Percentiles rank a stretch among this genome's conserved stretches.
Evolutionary conservation across 2,113 vertebrate genomes (phyloP).

Genomic region (Numida meleagris): DNA sequence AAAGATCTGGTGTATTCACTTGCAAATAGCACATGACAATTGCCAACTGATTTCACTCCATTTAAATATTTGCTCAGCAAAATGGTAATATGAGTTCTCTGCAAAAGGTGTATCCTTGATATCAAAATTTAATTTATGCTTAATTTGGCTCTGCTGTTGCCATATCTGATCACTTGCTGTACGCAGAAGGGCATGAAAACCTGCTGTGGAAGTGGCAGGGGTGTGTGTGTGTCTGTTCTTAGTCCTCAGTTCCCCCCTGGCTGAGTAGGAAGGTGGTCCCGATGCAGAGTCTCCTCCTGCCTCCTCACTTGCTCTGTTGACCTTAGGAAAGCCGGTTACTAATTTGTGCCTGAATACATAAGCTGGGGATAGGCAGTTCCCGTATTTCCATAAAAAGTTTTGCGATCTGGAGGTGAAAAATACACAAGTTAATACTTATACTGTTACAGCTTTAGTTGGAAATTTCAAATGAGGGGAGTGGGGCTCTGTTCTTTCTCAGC

Average conservation of each 20-base stretch:
- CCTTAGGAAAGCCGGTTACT: background rate
- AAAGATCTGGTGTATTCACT: conserved; percentile 20
- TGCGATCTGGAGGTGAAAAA: background rate
- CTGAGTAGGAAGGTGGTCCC: background rate
- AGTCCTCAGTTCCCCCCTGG: background rate
- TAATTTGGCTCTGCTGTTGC: background rate
- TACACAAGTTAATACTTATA: background rate
- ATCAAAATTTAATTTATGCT: background rate
- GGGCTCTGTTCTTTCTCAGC: background rate
- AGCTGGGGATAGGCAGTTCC: background rate
- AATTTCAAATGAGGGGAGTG: background rate
- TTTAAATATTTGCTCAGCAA: conserved; percentile 10
- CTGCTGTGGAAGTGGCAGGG: background rate
- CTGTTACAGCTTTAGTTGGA: background rate
- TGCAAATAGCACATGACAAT: conserved; percentile 1
- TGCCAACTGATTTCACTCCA: background rate
- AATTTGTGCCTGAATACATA: background rate
- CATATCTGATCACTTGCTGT: background rate
- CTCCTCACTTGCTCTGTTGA: background rate
- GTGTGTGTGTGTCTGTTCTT: background rate
- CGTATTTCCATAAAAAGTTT: background rate
- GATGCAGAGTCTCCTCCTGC: background rate
- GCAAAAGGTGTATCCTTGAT: conserved; percentile 12
- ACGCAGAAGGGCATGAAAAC: background rate
- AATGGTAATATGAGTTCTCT: background rate